Percentiles rank a stretch among this genome's conserved stretches.
Conservation (phyloP, 2,797 vertebrate genomes). For the Clarias laeviceps region DNA sequence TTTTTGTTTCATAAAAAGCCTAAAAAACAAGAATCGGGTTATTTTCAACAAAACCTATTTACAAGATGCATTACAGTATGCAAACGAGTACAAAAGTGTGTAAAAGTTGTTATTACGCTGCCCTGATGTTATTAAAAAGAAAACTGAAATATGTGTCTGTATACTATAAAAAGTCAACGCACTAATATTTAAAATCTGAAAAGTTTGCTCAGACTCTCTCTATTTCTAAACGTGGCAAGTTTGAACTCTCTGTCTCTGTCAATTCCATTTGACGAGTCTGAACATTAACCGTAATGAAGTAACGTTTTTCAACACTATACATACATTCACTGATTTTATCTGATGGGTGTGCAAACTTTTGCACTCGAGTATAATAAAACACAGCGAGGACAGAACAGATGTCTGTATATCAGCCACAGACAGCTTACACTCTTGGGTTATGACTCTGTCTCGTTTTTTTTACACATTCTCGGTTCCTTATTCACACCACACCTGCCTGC, state of each 20-base stretch:
- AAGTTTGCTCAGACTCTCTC: not conserved
- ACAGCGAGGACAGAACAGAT: not conserved
- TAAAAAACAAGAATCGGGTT: not conserved
- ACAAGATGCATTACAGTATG: not conserved
- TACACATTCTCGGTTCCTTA: not conserved
- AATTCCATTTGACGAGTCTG: too few relatives aligned
- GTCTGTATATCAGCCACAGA: not conserved
- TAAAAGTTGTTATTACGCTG: not conserved
- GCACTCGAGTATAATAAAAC: not conserved
- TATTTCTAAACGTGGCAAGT: not conserved
- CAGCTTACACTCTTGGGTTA: not conserved
- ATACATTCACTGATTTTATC: not conserved
- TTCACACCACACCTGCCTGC: not conserved
- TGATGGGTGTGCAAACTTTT: not conserved
- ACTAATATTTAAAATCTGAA: not conserved
- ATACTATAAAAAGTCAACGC: not conserved
- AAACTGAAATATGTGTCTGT: not conserved
- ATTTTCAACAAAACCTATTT: not conserved
- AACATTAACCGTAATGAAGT: not conserved
- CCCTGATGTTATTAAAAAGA: not conserved
- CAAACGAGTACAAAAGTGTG: not conserved
- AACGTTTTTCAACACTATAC: not conserved
- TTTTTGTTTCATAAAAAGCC: not conserved
- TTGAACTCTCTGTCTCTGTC: too few relatives aligned
- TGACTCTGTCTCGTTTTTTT: not conserved